Evolutionary conservation across 2,888 invertebrate genomes (phyloP), one percentile per base, ranked within the genome.

Genomic region (Enchytraeus crypticus): DNA sequence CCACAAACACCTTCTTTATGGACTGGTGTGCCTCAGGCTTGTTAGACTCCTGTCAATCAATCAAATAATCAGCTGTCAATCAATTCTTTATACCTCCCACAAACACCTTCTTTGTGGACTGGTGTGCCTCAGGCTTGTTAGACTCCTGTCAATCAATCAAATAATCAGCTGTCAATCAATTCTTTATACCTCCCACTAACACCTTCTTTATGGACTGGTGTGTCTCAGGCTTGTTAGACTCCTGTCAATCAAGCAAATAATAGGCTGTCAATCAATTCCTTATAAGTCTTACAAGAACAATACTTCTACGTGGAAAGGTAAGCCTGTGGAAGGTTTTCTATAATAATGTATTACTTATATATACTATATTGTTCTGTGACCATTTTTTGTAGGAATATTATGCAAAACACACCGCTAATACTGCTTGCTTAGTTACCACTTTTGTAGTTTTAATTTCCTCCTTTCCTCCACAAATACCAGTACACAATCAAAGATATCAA

Each of bases 1-100:
- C 95, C 32, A 96, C 89, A 81, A 95, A 96, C 51, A 96, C 80
- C 77, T 95, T 96, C 74, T 93, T 92, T 0, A 93, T 92, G 0
- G 95, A 91, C 1, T 90, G 89, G 56, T 74, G 74, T 1, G 92
- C 89, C 81, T 93, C 93, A 0, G 92, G 92, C 64, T 90, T 85
- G 61, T 89, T 90, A 69, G 93, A 75, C 62, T 79, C 79, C 77
- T 80, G 64, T 23, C 23, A 43, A 43, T 43, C n/a, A 14, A 14
- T 43, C n/a, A n/a, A n/a, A n/a, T n/a, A n/a, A n/a, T n/a, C n/a
- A n/a, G n/a, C n/a, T n/a, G n/a, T n/a, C n/a, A n/a, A n/a, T n/a
- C n/a, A n/a, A n/a, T n/a, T n/a, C n/a, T 90, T 91, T 11, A 96
- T 79, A 1, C 93, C 95, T 32, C 93, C 93, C 32, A 96, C 89